Base-by-base conservation (phyloP, 2,888 invertebrate species). In the Heteromurus nitidus region DNA sequence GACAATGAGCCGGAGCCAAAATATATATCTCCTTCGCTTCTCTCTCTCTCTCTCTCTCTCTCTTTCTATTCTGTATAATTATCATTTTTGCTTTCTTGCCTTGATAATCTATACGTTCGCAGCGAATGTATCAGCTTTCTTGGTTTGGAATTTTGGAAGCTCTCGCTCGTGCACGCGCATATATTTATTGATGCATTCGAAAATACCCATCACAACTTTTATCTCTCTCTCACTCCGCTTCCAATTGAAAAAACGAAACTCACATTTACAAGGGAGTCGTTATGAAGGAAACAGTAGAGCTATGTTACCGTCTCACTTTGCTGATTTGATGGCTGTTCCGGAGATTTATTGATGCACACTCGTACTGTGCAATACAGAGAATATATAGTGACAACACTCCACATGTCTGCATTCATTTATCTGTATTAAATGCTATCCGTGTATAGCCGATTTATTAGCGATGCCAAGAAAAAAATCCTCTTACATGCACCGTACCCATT, bases 131-230 rank as follows among this genome's bases (percentile, higher is more conserved):
- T 64, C 67, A 47, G 28, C 26, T 67, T 65, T 50, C 47, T 44
- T 67, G 50, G 26, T 9, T 24, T 7, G 7, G 22, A 24, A n/a
- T 44, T 28, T 28, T 47, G 47, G 50, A 67, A 67, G 26, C 18
- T 67, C 50, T 67, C 64, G 64, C 42, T 36, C 69, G 77, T 77
- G 69, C 77, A 77, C 69, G 69, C 69, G 69, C 69, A 70, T 77
- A n/a, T n/a, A 77, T 77, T 77, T 77, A 69, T 76, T 77, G 77
- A 62, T 77, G 69, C 69, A 69, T 77, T 69, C 77, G 47, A 77
- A 62, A 68, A 76, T 69, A 47, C 62, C 30, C 62, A 24, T 69
- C 69, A 77, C 69, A 77, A n/a, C n/a, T 77, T 77, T 77, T 77
- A 77, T 77, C 64, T 55, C 67, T 58, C 55, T 55, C 28, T 53